Conservation (phyloP, 2,888 invertebrate species). For the Malacosoma neustria region DNA sequence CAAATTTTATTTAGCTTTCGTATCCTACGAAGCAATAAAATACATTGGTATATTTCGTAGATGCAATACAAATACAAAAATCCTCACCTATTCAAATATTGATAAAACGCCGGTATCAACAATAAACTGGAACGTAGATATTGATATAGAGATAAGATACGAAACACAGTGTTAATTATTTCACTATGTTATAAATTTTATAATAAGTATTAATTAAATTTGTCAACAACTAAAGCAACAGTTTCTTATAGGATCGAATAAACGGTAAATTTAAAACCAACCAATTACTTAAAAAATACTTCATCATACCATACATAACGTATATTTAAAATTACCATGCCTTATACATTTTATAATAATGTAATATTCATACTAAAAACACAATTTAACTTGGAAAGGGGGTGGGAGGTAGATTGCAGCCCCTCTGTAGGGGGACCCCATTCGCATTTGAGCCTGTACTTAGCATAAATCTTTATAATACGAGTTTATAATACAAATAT, state of each 20-base stretch:
- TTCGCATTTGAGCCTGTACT: not conserved
- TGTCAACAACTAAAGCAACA: too few species aligned
- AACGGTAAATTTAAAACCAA: too few species aligned
- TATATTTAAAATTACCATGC: too few species aligned
- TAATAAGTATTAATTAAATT: too few species aligned
- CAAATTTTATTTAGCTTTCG: not conserved
- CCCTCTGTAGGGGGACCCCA: not conserved
- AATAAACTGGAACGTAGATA: constrained; percentile 40
- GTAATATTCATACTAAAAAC: not conserved
- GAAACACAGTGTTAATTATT: constrained; percentile 4
- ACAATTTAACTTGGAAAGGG: not conserved
- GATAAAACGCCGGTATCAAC: constrained; percentile 41
- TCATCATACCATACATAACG: too few species aligned
- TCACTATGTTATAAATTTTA: too few species aligned
- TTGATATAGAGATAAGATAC: constrained; percentile 45
- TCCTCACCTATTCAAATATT: constrained; percentile 13
- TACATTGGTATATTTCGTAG: constrained; percentile 5
- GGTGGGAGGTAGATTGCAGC: not conserved
- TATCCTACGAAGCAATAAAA: not conserved
- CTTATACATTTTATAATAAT: too few species aligned
- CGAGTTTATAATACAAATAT: not conserved
- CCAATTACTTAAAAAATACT: too few species aligned
- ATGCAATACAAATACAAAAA: not conserved
- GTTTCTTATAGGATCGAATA: too few species aligned
- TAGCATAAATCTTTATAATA: not conserved